These are phyloP conservation scores for Phrynocephalus versicolor DNA, from an alignment of 2,113 vertebrate species.

Conservation along the genomic window DNA sequence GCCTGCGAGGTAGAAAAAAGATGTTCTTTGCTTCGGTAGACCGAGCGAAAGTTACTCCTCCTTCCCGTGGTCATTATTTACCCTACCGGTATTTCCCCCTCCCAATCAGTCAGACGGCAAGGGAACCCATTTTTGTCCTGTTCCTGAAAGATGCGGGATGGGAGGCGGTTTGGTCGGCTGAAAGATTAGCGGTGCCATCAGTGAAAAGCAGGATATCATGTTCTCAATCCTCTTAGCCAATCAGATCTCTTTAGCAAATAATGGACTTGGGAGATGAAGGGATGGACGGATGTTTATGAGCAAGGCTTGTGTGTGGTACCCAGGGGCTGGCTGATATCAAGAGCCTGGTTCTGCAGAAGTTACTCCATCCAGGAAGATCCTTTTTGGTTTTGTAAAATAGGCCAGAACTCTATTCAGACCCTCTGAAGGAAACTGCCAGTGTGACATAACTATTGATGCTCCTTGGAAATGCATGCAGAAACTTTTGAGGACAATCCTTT, in stretches of 20 bases:
- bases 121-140: not conserved
- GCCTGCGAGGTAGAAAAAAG: not conserved
- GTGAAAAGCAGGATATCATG: conserved; percentile 22
- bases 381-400: not conserved
- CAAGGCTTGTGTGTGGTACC: conserved; percentile 37
- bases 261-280: conserved; percentile 32
- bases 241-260: conserved; percentile 37
- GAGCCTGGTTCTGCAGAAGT: not conserved
- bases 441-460: not conserved
- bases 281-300: conserved; percentile 41
- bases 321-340: not conserved
- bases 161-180: not conserved
- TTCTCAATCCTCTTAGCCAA: conserved; percentile 35
- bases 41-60: not conserved
- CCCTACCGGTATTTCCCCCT: not conserved
- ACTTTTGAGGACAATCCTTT: not conserved
- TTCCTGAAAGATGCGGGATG: conserved; percentile 10
- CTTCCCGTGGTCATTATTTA: not conserved
- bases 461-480: not conserved
- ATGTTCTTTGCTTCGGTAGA: not conserved
- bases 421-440: not conserved
- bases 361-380: not conserved
- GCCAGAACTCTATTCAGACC: not conserved
- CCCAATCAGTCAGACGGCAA: not conserved
- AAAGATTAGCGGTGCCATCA: conserved; percentile 25